phyloP scores from a whole-genome alignment of 2,113 vertebrate species.

The Tetrao urogallus region DNA sequence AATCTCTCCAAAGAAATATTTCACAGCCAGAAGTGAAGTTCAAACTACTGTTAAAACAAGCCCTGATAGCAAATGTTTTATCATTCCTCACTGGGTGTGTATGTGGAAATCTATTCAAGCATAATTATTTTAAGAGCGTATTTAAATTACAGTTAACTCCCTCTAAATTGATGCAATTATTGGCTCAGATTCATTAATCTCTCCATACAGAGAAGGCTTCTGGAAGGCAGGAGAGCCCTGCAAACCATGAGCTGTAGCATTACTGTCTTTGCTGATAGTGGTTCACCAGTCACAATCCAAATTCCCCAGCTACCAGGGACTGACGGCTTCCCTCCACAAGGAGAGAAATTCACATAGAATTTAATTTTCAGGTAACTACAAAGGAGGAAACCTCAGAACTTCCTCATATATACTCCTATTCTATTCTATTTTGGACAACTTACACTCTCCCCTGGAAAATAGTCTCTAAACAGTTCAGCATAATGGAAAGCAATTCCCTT shows the following conservation, averaged over 20 bases:
- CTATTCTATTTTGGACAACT: not conserved
- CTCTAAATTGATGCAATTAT: constrained; percentile 24
- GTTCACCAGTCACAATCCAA: not conserved
- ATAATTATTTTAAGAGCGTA: constrained; percentile 9
- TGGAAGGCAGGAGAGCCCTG: not conserved
- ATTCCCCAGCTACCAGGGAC: not conserved
- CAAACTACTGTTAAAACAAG: constrained; percentile 14
- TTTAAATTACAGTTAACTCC: constrained; percentile 42
- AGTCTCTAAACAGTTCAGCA: not conserved
- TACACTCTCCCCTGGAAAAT: not conserved
- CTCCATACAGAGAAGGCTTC: not conserved
- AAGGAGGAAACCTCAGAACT: not conserved
- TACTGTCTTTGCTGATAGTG: not conserved
- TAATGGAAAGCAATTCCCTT: not conserved
- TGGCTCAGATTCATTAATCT: not conserved
- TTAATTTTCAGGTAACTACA: not conserved
- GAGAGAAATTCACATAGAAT: not conserved
- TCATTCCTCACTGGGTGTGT: not conserved
- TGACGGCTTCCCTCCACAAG: not conserved
- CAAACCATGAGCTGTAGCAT: rapidly evolving
- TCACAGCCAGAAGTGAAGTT: constrained; percentile 15
- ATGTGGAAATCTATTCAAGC: not conserved
- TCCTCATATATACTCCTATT: not conserved
- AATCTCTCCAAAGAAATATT: constrained; percentile 26
- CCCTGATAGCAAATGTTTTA: not conserved